A percentile compares a stretch with the other conserved stretches of the same genome.
Conservation (phyloP, 2,113 vertebrate genomes). For the Leucoraja erinaceus region DNA sequence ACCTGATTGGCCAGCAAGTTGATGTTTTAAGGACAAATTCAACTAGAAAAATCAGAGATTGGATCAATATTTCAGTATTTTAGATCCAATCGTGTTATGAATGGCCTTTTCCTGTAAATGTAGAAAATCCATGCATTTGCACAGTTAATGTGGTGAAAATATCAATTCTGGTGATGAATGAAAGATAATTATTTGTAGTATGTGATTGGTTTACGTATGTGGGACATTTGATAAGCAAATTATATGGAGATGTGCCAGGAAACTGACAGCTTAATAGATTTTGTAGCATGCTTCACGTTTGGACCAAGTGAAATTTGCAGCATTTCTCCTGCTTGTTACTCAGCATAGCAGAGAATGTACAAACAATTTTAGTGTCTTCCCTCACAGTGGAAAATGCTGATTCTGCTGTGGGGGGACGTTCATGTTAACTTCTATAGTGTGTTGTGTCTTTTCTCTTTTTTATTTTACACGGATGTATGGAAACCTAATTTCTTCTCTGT, state of each 20-base stretch:
- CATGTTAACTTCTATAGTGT: too few species aligned
- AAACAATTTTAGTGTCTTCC: too few species aligned
- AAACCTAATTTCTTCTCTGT: too few species aligned
- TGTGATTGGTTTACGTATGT: slow-evolving; percentile 20
- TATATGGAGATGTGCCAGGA: neutral
- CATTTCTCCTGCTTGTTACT: neutral
- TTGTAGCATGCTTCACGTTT: neutral
- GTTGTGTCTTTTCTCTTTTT: too few species aligned
- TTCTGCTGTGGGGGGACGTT: too few species aligned
- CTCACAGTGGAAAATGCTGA: too few species aligned
- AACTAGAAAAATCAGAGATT: neutral
- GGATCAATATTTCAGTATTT: neutral
- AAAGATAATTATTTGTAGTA: neutral
- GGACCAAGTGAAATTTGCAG: neutral
- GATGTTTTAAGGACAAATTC: neutral
- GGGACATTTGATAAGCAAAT: neutral
- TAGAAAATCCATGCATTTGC: neutral
- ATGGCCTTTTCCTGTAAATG: neutral
- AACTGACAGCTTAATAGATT: slow-evolving; percentile 24
- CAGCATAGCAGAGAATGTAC: too few species aligned
- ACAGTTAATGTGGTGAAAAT: neutral
- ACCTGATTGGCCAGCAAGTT: neutral
- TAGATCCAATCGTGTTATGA: neutral
- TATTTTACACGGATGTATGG: too few species aligned
- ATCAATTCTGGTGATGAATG: neutral